Percentiles rank a stretch among this genome's conserved stretches.
phyloP scores from a whole-genome alignment of 1,140 invertebrate species.

The Solenopsis fugax region DNA sequence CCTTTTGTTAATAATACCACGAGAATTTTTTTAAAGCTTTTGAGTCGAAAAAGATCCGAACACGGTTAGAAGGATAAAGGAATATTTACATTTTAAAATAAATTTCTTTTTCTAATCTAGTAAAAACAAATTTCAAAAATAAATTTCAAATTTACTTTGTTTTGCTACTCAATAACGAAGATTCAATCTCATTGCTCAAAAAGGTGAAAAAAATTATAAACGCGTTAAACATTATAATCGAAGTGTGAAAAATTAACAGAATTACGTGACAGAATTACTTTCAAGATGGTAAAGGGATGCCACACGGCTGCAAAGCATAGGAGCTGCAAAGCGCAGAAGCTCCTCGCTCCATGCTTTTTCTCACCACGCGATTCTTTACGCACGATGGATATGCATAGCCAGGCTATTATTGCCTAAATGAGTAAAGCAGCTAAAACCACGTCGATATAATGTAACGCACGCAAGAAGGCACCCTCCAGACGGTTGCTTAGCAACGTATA shows the following conservation, averaged over 20 bases:
- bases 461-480: conserved; percentile 83
- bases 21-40: too few species aligned
- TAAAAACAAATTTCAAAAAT: not conserved
- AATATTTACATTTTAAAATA: not conserved
- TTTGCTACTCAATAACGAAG: not conserved
- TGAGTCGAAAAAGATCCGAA: too few species aligned
- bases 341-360: conserved; percentile 50
- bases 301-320: conserved; percentile 10
- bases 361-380: conserved; percentile 62
- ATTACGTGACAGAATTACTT: conserved; percentile 9
- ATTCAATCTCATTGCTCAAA: not conserved
- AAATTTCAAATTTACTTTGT: not conserved
- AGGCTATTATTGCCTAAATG: conserved; percentile 80
- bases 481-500: conserved; percentile 84
- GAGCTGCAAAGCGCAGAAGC: conserved; percentile 36
- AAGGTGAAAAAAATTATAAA: not conserved
- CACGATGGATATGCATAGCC: conserved; percentile 62
- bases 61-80: not conserved
- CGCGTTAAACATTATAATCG: conserved; percentile 35
- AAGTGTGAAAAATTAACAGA: conserved; percentile 19
- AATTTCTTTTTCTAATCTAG: not conserved
- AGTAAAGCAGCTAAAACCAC: conserved; percentile 84
- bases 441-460: conserved; percentile 81
- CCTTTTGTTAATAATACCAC: too few species aligned
- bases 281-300: conserved; percentile 50